Conservation (phyloP, 2,797 vertebrate genomes). For the Tokudaia muenninki region DNA sequence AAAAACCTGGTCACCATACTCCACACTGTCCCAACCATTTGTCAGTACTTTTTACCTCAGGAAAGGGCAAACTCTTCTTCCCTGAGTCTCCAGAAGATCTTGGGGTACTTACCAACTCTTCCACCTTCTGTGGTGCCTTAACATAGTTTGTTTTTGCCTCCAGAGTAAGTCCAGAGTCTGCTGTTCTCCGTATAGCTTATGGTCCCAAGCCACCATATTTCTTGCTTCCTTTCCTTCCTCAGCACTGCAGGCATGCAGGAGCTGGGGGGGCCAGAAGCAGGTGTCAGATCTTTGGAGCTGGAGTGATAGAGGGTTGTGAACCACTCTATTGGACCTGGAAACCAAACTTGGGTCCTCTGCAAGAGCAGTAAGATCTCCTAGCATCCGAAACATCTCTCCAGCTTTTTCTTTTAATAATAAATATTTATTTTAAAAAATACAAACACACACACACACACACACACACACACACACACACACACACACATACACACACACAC, state of each 20-base stretch:
- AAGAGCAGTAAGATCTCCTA: background rate
- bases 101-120: background rate
- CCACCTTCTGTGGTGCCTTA: background rate
- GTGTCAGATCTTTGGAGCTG: background rate
- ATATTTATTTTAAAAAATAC: background rate
- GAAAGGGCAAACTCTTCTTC: background rate
- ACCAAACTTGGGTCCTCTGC: background rate
- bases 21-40: background rate
- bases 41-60: background rate
- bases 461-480: background rate
- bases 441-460: too few relatives aligned
- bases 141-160: conserved; percentile 52
- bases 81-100: background rate
- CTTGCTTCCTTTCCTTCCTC: too few relatives aligned
- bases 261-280: background rate
- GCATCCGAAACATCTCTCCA: too few relatives aligned
- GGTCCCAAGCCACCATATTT: background rate
- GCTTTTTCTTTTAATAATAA: background rate
- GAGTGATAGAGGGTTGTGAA: background rate
- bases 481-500: background rate
- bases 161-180: background rate
- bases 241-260: too few relatives aligned
- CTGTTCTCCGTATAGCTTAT: background rate
- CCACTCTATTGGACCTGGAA: too few relatives aligned
- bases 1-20: background rate